Evolutionary conservation across 2,888 invertebrate species (phyloP).

Genomic region (Apeira syringaria): DNA sequence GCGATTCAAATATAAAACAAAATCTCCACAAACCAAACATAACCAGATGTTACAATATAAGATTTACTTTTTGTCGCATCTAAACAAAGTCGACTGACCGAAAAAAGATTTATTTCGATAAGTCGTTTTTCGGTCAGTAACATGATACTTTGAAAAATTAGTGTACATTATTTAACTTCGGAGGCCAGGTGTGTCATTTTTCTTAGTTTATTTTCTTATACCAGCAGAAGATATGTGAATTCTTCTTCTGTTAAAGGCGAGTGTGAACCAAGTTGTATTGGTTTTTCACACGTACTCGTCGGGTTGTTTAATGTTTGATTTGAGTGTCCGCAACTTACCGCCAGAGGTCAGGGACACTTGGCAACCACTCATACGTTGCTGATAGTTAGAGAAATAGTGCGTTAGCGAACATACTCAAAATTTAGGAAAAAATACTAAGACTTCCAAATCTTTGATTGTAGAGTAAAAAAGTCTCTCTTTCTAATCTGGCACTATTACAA

Average conservation of each 20-base stretch:
- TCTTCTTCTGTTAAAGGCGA: conserved; percentile 35
- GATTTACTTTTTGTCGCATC: not conserved
- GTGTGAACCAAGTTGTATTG: conserved; percentile 56
- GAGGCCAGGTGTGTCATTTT: conserved; percentile 29
- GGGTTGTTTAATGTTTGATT: conserved; percentile 51
- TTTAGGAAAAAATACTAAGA: no score
- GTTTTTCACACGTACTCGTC: conserved; percentile 62
- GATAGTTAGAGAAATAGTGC: not conserved
- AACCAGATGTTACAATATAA: not conserved
- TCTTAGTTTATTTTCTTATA: conserved; percentile 27
- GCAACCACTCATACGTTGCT: conserved; percentile 28
- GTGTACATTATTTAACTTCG: conserved; percentile 10
- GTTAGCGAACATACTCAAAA: no score
- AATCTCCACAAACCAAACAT: no score
- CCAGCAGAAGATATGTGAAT: conserved; percentile 27
- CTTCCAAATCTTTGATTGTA: no score
- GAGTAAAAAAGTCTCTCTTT: no score
- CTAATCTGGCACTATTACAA: no score
- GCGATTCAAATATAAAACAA: no score
- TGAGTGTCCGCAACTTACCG: conserved; percentile 46
- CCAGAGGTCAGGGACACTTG: conserved; percentile 54
- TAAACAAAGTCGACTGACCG: conserved; percentile 1
- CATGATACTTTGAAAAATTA: conserved; percentile 4
- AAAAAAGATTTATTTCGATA: conserved; percentile 1
- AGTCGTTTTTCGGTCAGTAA: no score